Evolutionary conservation across 2,888 invertebrate genomes (phyloP).

Genomic region (Aricia artaxerxes): DNA sequence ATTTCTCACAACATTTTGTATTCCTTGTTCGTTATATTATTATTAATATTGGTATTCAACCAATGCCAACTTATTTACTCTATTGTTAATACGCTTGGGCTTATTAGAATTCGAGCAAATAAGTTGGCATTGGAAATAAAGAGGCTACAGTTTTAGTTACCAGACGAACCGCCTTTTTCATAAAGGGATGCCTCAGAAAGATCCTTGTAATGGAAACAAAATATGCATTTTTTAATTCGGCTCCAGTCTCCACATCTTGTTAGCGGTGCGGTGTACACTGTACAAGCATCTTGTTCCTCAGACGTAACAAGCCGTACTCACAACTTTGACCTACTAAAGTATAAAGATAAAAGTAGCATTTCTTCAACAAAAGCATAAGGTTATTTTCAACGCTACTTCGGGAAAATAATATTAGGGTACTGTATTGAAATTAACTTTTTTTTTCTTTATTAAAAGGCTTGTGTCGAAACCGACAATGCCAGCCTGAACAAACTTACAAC

Average conservation of each 20-base stretch:
- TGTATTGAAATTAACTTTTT: background rate
- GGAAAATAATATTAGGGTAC: background rate
- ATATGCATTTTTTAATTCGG: conserved; percentile 39
- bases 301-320: conserved; percentile 32
- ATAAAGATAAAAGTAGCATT: conserved; percentile 24
- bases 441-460: no score
- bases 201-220: conserved; percentile 30
- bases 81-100: no score
- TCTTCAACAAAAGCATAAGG: conserved; percentile 3
- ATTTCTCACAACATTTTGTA: no score
- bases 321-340: conserved; percentile 30
- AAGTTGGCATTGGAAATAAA: no score
- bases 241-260: conserved; percentile 40
- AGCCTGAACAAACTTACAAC: background rate
- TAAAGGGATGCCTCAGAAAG: background rate
- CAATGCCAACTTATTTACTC: no score
- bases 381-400: conserved; percentile 4
- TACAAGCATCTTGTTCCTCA: conserved; percentile 29
- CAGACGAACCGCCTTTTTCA: background rate
- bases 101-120: no score
- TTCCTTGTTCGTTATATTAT: no score
- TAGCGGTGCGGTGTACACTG: conserved; percentile 39
- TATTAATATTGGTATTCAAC: no score
- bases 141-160: no score
- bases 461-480: no score